A percentile compares a stretch with the other conserved stretches of the same genome.
These are phyloP conservation scores for Drosophila siamana DNA, from an alignment of 2,888 invertebrate genomes.

Conservation along the genomic window DNA sequence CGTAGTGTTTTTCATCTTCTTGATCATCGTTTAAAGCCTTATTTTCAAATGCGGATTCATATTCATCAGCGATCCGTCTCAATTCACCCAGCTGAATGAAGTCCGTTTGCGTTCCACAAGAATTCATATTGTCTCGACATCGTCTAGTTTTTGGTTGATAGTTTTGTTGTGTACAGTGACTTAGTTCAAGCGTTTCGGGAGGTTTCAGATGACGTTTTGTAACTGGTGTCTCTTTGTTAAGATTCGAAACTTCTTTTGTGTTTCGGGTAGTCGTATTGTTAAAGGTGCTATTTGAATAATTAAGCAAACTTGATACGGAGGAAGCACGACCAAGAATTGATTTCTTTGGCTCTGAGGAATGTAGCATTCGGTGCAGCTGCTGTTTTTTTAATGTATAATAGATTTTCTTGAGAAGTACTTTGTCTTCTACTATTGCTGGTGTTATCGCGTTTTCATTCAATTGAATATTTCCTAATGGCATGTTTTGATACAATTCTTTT, in stretches of 20 bases:
- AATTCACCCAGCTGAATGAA: conserved; percentile 82
- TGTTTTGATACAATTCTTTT: conserved; percentile 56
- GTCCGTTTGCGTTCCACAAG: conserved; percentile 81
- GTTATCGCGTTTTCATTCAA: conserved; percentile 88
- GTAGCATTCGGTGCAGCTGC: conserved; percentile 82
- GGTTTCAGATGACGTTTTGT: conserved; percentile 57
- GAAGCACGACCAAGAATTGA: conserved; percentile 59
- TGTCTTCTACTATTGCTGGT: conserved; percentile 90
- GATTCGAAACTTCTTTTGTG: not conserved
- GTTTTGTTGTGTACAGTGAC: not conserved
- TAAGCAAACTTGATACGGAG: conserved; percentile 70
- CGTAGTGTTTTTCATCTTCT: conserved; percentile 51
- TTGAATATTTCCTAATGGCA: conserved; percentile 79
- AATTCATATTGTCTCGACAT: conserved; percentile 48
- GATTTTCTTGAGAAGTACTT: conserved; percentile 88
- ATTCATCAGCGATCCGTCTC: conserved; percentile 78
- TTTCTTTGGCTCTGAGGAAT: conserved; percentile 68
- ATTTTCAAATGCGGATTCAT: conserved; percentile 65
- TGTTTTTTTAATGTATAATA: conserved; percentile 83
- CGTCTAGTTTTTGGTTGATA: not conserved
- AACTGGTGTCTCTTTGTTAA: not conserved
- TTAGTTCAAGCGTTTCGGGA: conserved; percentile 51
- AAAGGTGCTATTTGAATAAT: conserved; percentile 35
- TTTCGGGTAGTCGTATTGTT: conserved; percentile 11
- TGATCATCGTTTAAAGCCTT: conserved; percentile 75